These are phyloP conservation scores for Drosophila ustulata DNA, from an alignment of 2,888 invertebrate species.

Conservation along the genomic window DNA sequence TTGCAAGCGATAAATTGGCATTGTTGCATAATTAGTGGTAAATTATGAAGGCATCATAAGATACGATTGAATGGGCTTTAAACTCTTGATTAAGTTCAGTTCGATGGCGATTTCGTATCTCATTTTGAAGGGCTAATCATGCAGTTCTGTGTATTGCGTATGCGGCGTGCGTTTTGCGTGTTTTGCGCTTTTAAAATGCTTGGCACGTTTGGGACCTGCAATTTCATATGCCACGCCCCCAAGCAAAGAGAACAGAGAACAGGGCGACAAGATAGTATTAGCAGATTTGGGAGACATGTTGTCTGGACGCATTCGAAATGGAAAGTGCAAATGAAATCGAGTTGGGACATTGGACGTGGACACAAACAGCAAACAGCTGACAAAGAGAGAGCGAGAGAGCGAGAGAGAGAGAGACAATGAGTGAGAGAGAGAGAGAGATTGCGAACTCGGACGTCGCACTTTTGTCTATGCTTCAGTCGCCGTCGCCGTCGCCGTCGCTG, in stretches of 20 bases:
- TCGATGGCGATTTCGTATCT: background rate
- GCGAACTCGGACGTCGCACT: conserved; percentile 12
- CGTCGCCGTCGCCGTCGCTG: conserved; percentile 27
- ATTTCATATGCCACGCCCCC: conserved; percentile 6
- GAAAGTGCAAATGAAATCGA: conserved; percentile 64
- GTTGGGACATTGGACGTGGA: conserved; percentile 41
- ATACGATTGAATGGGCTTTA: background rate
- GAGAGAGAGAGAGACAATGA: background rate
- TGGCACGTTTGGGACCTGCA: conserved; percentile 8
- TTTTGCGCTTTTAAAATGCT: conserved; percentile 7
- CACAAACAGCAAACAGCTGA: conserved; percentile 32
- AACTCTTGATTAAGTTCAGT: background rate
- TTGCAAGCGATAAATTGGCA: too few species aligned
- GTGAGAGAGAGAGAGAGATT: background rate
- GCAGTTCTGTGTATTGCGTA: conserved; percentile 7
- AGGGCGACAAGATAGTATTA: conserved; percentile 26
- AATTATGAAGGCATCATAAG: background rate
- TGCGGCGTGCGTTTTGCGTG: background rate
- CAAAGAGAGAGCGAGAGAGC: background rate
- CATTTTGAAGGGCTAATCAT: conserved; percentile 21
- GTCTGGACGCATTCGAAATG: conserved; percentile 54
- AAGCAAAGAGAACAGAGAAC: background rate
- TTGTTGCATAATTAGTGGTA: background rate
- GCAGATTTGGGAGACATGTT: conserved; percentile 47
- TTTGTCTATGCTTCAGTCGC: conserved; percentile 20